These are phyloP conservation scores for Pseudocheirus occidentalis DNA, from an alignment of 2,797 vertebrate genomes.

Conservation along the genomic window DNA sequence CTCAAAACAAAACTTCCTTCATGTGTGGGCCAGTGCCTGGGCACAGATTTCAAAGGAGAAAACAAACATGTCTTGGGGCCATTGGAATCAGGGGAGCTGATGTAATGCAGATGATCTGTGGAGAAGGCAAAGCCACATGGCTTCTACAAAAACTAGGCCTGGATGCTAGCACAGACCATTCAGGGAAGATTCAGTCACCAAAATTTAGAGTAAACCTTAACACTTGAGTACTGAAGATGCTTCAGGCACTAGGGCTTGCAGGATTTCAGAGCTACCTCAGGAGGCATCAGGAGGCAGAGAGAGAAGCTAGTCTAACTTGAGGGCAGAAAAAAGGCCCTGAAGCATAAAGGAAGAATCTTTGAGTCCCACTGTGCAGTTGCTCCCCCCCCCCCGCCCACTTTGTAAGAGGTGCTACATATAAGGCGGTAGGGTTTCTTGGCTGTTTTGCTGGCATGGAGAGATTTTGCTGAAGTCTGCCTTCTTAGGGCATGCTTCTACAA, in stretches of 20 bases:
- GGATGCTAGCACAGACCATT: background rate
- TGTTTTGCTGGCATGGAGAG: background rate
- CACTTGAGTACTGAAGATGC: background rate
- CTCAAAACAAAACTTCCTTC: background rate
- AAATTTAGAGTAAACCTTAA: background rate
- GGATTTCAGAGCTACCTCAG: background rate
- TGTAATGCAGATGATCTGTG: background rate
- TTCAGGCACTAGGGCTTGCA: background rate
- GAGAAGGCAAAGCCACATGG: background rate
- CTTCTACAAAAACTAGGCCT: background rate
- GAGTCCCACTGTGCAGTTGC: no score
- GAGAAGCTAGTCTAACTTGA: background rate
- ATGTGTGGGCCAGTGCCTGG: background rate
- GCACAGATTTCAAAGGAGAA: background rate
- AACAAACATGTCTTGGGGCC: background rate
- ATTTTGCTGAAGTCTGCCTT: background rate
- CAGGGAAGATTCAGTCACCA: background rate
- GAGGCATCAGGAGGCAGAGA: background rate
- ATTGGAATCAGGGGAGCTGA: background rate
- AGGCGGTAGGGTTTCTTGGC: background rate
- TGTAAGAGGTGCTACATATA: background rate
- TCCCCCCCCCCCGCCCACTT: no score
- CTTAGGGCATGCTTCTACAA: background rate
- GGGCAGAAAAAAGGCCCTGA: background rate
- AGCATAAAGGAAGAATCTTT: background rate